These are phyloP conservation scores for Rachycentron canadum DNA, from an alignment of 2,797 vertebrate species.

Conservation along the genomic window DNA sequence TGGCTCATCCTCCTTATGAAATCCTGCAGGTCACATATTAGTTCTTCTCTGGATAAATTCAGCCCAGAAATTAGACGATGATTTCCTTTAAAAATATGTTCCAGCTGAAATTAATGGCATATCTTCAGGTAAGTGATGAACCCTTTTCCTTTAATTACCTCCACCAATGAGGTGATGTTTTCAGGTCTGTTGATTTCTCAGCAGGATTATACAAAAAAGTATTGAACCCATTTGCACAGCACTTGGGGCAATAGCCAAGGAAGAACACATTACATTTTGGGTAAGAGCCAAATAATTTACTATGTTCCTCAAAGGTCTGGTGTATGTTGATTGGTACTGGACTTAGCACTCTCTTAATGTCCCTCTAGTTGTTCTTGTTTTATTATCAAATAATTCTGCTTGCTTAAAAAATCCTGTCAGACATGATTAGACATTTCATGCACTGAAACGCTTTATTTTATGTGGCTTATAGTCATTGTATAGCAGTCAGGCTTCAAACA, in stretches of 20 bases:
- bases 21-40: conserved; percentile 10
- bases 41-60: background rate
- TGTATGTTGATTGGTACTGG: no score
- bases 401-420: background rate
- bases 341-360: no score
- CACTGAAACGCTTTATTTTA: conserved; percentile 1
- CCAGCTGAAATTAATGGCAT: conserved; percentile 5
- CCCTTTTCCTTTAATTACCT: background rate
- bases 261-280: no score
- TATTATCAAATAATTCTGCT: background rate
- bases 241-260: no score
- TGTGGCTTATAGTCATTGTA: background rate
- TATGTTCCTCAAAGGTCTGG: no score
- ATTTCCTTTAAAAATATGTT: background rate
- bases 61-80: background rate
- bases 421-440: background rate
- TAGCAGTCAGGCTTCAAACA: background rate
- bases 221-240: no score
- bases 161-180: no score
- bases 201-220: no score
- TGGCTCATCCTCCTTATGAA: conserved; percentile 8
- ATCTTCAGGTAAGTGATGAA: background rate
- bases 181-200: no score
- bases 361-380: background rate
- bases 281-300: no score